Conservation (phyloP, 2,797 vertebrate species). For the Gorsachius magnificus region DNA sequence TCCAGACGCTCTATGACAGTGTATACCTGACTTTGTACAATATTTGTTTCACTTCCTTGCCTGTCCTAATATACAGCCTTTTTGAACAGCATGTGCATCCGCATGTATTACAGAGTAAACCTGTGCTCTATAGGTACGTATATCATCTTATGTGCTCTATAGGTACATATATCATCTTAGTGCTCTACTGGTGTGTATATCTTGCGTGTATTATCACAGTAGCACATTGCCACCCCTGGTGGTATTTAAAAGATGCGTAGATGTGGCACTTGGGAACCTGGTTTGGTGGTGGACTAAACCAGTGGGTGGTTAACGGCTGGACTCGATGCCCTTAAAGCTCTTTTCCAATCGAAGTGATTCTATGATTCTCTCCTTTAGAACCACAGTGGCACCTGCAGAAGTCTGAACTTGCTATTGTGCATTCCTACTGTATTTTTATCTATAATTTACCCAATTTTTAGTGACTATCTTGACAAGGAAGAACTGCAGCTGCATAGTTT, state of each 20-base stretch:
- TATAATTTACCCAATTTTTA: neutral
- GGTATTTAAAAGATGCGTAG: too few relatives aligned
- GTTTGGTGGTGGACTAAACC: too few relatives aligned
- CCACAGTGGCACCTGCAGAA: neutral
- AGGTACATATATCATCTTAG: conserved; percentile 47
- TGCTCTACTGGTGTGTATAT: conserved; percentile 87
- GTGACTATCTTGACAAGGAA: neutral
- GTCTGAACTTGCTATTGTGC: neutral
- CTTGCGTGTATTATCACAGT: fast-evolving
- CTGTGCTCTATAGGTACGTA: conserved; percentile 85
- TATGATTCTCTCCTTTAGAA: too few relatives aligned
- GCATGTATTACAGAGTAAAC: conserved; percentile 92
- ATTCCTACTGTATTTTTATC: neutral
- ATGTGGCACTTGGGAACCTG: too few relatives aligned
- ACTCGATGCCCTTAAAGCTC: too few relatives aligned
- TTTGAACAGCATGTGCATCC: conserved; percentile 98
- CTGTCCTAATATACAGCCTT: conserved; percentile 96
- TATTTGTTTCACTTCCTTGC: conserved; percentile 99
- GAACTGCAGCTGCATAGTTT: neutral
- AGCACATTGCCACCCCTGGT: too few relatives aligned
- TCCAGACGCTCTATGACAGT: conserved; percentile 96
- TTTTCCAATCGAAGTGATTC: too few relatives aligned
- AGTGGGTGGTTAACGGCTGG: too few relatives aligned
- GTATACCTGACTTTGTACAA: conserved; percentile 99
- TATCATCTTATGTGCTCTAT: conserved; percentile 78